These are phyloP conservation scores for Berghia stephanieae DNA, from an alignment of 1,140 invertebrate genomes.

Conservation along the genomic window DNA sequence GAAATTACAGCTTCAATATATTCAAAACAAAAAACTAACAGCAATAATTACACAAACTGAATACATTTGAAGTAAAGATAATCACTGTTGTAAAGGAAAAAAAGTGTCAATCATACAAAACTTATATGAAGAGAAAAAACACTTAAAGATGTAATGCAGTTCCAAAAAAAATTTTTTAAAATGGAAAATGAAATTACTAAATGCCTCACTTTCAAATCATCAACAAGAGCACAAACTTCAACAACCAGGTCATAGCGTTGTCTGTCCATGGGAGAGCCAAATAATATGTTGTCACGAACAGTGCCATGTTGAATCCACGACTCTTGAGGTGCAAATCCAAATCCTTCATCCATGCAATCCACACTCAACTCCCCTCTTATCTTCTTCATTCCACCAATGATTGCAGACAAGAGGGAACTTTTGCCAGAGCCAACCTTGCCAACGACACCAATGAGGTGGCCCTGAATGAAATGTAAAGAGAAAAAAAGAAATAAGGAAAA, in stretches of 20 bases:
- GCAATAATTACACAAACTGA: too few species aligned
- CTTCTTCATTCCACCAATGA: constrained; percentile 63
- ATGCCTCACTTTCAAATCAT: constrained; percentile 74
- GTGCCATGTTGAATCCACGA: constrained; percentile 92
- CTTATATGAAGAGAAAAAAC: too few species aligned
- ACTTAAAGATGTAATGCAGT: not conserved
- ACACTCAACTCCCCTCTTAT: constrained; percentile 48
- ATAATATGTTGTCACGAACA: constrained; percentile 91
- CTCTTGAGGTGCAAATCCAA: constrained; percentile 81
- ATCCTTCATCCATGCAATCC: constrained; percentile 41
- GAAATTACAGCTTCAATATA: too few species aligned
- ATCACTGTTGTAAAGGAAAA: too few species aligned
- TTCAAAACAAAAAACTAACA: too few species aligned
- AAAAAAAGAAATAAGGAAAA: constrained; percentile 11
- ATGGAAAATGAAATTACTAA: not conserved
- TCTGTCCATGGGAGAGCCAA: constrained; percentile 83
- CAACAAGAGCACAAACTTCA: constrained; percentile 82
- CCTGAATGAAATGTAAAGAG: too few species aligned
- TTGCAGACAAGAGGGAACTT: constrained; percentile 55
- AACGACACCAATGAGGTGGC: constrained; percentile 62
- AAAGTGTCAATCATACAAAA: too few species aligned
- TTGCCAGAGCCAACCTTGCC: constrained; percentile 67
- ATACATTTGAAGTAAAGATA: too few species aligned
- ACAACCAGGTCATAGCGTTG: constrained; percentile 78
- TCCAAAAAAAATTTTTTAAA: not conserved